phyloP scores from a whole-genome alignment of 2,797 vertebrate species.

The Rhinella marina region DNA sequence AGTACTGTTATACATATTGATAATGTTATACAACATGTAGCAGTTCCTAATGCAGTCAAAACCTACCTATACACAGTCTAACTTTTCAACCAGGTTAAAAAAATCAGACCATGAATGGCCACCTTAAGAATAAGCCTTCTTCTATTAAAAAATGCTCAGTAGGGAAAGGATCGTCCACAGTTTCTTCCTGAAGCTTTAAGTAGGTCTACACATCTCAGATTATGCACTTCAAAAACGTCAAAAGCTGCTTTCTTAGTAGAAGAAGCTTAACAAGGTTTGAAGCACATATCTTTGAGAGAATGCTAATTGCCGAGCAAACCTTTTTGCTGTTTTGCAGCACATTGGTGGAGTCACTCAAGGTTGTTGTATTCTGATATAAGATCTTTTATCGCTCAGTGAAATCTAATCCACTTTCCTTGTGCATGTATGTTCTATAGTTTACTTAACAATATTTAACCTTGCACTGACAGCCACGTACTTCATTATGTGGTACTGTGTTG shows the following conservation, averaged over 20 bases:
- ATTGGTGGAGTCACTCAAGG: constrained; percentile 24
- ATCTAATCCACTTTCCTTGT: constrained; percentile 26
- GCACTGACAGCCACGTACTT: not conserved
- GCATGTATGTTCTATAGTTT: not conserved
- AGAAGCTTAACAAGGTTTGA: constrained; percentile 42
- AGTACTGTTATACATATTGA: not conserved
- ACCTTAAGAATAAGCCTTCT: constrained; percentile 19
- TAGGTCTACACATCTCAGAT: constrained; percentile 30
- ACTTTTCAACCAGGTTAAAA: not conserved
- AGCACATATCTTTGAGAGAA: constrained; percentile 15
- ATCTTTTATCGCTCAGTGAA: constrained; percentile 7
- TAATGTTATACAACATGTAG: not conserved
- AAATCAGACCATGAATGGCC: not conserved
- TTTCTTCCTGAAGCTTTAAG: constrained; percentile 20
- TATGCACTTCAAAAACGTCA: constrained; percentile 40
- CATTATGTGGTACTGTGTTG: not conserved
- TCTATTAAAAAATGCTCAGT: not conserved
- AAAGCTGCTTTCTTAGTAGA: constrained; percentile 31
- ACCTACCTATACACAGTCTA: not conserved
- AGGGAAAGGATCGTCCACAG: constrained; percentile 9
- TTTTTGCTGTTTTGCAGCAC: constrained; percentile 18
- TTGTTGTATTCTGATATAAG: constrained; percentile 22
- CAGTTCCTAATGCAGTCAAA: not conserved
- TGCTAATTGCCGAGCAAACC: constrained; percentile 26
- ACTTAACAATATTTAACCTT: constrained; percentile 18